A percentile compares a stretch with the other conserved stretches of the same genome.
phyloP scores from a whole-genome alignment of 2,888 invertebrate genomes.

The Rhodophaea formosa region DNA sequence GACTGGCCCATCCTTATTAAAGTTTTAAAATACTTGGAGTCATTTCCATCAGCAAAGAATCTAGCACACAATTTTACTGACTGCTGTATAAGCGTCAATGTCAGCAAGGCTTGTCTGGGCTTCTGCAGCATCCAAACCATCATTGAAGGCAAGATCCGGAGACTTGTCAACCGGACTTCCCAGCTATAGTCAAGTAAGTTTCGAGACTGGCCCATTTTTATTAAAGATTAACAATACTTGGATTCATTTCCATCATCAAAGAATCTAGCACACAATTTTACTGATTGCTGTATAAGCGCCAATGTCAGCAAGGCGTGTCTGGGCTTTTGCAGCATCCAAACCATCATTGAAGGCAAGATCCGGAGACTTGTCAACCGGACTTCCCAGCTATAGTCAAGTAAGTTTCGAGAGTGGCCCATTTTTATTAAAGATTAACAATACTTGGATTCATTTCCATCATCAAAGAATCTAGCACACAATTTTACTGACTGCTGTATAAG shows the following conservation, averaged over 20 bases:
- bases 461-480: slow-evolving; percentile 83
- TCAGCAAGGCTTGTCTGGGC: slow-evolving; percentile 86
- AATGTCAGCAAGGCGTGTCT: slow-evolving; percentile 88
- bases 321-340: slow-evolving; percentile 91
- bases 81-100: slow-evolving; percentile 87
- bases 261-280: slow-evolving; percentile 87
- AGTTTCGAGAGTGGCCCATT: too few relatives aligned
- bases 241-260: slow-evolving; percentile 59
- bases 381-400: slow-evolving; percentile 88
- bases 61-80: slow-evolving; percentile 89
- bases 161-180: slow-evolving; percentile 90
- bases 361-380: slow-evolving; percentile 89
- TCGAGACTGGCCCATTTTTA: too few relatives aligned
- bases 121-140: slow-evolving; percentile 92
- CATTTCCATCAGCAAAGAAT: slow-evolving; percentile 61
- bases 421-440: too few relatives aligned
- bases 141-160: slow-evolving; percentile 89
- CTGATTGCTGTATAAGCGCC: slow-evolving; percentile 86
- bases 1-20: too few relatives aligned
- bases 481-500: slow-evolving; percentile 90
- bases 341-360: slow-evolving; percentile 89
- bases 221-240: too few relatives aligned
- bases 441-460: too few relatives aligned
- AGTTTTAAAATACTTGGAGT: too few relatives aligned
- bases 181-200: slow-evolving; percentile 85